Evolutionary conservation across 2,797 vertebrate species (phyloP).

Genomic region (Myotis pilosus): DNA sequence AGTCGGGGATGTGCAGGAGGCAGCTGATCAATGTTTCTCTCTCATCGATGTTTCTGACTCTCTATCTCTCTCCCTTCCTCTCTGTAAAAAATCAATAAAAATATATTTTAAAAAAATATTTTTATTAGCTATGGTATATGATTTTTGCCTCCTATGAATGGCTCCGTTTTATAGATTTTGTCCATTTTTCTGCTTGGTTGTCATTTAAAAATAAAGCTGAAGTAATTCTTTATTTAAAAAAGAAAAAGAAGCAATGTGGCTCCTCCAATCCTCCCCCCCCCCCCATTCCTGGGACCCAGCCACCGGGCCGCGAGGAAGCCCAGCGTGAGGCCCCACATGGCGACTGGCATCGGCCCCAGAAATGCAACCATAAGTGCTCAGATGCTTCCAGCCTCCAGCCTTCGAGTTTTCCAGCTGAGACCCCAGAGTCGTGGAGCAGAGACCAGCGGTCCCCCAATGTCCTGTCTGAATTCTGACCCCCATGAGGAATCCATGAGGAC

Average conservation of each 20-base stretch:
- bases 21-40: too few species aligned
- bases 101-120: neutral
- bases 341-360: accelerated
- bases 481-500: neutral
- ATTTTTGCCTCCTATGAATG: conserved; percentile 36
- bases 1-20: too few species aligned
- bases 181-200: neutral
- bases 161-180: neutral
- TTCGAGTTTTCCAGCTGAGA: neutral
- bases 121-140: neutral
- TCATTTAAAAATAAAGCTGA: neutral
- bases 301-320: neutral
- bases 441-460: accelerated
- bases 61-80: too few species aligned
- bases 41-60: too few species aligned
- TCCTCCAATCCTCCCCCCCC: neutral
- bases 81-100: too few species aligned
- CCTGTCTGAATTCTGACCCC: neutral
- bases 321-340: neutral
- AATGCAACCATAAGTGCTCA: accelerated
- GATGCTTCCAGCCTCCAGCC: neutral
- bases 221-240: neutral
- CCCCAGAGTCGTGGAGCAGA: accelerated
- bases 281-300: neutral
- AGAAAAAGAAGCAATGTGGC: neutral